Base-by-base conservation (phyloP, 2,113 vertebrate species). In the Thunnus thynnus region DNA sequence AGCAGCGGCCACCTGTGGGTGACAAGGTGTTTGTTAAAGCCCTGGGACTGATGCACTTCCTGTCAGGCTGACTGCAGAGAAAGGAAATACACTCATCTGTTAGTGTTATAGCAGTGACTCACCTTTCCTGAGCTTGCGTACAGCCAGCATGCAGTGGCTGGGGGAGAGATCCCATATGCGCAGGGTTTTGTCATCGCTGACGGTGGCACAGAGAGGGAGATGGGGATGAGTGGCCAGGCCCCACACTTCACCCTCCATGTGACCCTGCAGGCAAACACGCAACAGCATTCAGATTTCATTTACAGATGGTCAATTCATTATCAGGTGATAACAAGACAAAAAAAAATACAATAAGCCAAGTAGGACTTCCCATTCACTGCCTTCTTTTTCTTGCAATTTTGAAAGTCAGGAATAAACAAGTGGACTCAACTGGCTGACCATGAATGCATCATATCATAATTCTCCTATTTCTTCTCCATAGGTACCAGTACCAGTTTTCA, bases 111-210 rank as follows among this genome's bases (percentile, higher is more conserved):
- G 65, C 22, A 0, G 50, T 86, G 88, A 89, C 92, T 90, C 89
- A 99, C 98, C 98, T 94, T 99, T 99, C 86, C 97, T 98, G 90
- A 99, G 95, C 93, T 99, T 99, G 93, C 98, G 97, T 88, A 99
- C 98, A 56, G 98, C 98, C 89, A 99, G 92, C 98, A 99, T 99
- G 93, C 98, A 99, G 91, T 99, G 98, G 94, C 97, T 99, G 86
- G 98, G 98, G 65, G 98, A 99, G 51, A 99, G 97, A 94, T 99
- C 98, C 98, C 98, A 99, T 94, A 99, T 99, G 92, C 98, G 96
- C 90, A 99, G 96, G 69, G 98, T 99, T 95, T 96, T 99, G 93
- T 99, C 98, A 91, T 99, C 97, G 82, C 98, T 99, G 89, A 99
- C 97, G 79, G 98, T 99, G 92, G 98, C 98, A 95, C 98, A 99